These are phyloP conservation scores for Lampris megalopsis DNA, from an alignment of 2,113 vertebrate genomes.

Conservation along the genomic window DNA sequence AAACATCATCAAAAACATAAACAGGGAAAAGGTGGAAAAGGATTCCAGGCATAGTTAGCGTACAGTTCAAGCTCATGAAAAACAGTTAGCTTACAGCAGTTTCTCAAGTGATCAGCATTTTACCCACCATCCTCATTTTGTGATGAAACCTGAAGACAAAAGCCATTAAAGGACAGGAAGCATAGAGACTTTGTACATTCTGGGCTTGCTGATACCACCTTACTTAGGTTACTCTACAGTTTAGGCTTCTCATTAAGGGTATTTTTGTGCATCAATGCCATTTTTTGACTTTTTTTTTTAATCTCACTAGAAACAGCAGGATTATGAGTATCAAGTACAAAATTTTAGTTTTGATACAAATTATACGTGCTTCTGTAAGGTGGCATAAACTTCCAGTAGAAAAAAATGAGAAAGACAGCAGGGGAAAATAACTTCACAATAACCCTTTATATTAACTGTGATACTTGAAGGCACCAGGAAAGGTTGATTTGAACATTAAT, in stretches of 20 bases:
- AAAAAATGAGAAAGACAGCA: neutral
- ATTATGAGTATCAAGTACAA: neutral
- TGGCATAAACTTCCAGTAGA: neutral
- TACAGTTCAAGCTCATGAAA: neutral
- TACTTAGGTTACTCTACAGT: neutral
- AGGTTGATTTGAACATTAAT: neutral
- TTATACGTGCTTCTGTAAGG: neutral
- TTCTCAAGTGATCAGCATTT: neutral
- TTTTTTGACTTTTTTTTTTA: neutral
- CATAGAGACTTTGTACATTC: neutral
- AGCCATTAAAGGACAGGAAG: neutral
- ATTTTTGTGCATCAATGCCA: neutral
- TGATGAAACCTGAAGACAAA: neutral
- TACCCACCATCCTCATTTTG: neutral
- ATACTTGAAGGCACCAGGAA: conserved; percentile 8
- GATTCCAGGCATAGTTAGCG: neutral
- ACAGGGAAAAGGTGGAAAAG: conserved; percentile 35
- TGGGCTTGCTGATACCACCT: neutral
- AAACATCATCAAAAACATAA: conserved; percentile 68
- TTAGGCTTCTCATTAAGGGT: neutral
- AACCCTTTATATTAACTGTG: neutral
- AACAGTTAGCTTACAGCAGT: neutral
- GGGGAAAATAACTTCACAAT: neutral
- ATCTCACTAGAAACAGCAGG: neutral
- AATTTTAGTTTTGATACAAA: too few species aligned